Evolutionary conservation across 2,888 invertebrate species (phyloP).

Genomic region (Dorcus hopei): DNA sequence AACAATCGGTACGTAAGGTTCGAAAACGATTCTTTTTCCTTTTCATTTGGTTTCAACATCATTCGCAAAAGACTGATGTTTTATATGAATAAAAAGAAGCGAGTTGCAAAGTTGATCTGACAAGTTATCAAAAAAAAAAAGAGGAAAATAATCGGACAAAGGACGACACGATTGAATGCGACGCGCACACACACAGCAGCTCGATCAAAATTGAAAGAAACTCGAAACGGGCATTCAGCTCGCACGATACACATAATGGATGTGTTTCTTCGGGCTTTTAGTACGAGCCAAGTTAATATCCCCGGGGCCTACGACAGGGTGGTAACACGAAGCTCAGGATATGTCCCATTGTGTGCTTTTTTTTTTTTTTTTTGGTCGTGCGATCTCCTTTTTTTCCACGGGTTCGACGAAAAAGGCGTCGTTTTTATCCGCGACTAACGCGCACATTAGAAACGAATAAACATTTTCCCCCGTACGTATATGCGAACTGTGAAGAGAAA

Average conservation of each 20-base stretch:
- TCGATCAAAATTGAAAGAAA: conserved; percentile 16
- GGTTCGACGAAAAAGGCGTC: neutral
- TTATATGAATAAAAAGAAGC: too few relatives aligned
- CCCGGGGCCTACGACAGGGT: conserved; percentile 18
- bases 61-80: too few relatives aligned
- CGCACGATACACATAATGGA: conserved; percentile 27
- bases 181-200: conserved; percentile 13
- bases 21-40: too few relatives aligned
- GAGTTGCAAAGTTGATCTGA: too few relatives aligned
- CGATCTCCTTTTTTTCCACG: neutral
- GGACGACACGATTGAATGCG: too few relatives aligned
- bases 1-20: too few relatives aligned
- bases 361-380: too few relatives aligned
- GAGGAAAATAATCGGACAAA: too few relatives aligned
- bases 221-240: conserved; percentile 11
- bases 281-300: conserved; percentile 28
- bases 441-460: neutral
- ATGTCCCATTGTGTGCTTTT: neutral
- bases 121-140: too few relatives aligned
- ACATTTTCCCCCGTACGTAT: too few relatives aligned
- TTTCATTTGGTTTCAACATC: too few relatives aligned
- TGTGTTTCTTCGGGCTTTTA: conserved; percentile 30
- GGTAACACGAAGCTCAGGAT: neutral
- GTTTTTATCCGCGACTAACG: neutral
- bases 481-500: too few relatives aligned